Conservation (phyloP, 1,140 invertebrate species). For the Ceratitis capitata region DNA sequence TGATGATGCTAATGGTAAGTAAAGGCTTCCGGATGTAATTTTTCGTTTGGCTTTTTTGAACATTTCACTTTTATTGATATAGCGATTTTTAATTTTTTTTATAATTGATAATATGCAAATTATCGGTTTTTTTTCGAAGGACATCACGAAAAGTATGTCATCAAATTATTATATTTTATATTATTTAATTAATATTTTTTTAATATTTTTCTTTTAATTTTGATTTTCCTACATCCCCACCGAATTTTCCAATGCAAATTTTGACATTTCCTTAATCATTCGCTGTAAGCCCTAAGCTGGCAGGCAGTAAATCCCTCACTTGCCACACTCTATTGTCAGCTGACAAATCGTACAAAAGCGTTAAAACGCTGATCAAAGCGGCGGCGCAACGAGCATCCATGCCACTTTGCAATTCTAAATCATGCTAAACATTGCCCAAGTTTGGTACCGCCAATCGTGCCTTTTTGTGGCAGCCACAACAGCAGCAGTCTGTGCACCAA, state of each 20-base stretch:
- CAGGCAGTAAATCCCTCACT: slow-evolving; percentile 19
- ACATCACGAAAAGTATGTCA: no score
- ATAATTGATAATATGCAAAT: no score
- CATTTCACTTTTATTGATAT: no score
- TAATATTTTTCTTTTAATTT: no score
- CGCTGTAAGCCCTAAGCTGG: not conserved
- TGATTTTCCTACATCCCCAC: not conserved
- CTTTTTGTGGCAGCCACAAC: slow-evolving; percentile 3
- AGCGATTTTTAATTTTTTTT: no score
- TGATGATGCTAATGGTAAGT: not conserved
- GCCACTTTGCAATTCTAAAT: slow-evolving; percentile 30
- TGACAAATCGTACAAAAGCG: slow-evolving; percentile 6
- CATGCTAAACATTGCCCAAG: slow-evolving; percentile 31
- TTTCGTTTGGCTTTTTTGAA: no score
- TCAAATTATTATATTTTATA: no score
- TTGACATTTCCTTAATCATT: not conserved
- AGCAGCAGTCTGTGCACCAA: not conserved
- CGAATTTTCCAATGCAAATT: not conserved
- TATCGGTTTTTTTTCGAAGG: no score
- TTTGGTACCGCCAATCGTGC: not conserved
- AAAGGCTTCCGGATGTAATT: not conserved
- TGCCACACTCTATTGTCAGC: slow-evolving; percentile 32
- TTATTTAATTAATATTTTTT: no score
- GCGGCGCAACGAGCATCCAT: not conserved
- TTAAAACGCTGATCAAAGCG: slow-evolving; percentile 10